Percentiles rank a stretch among this genome's conserved stretches.
These are phyloP conservation scores for Sardina pilchardus DNA, from an alignment of 2,113 vertebrate genomes.

Conservation along the genomic window DNA sequence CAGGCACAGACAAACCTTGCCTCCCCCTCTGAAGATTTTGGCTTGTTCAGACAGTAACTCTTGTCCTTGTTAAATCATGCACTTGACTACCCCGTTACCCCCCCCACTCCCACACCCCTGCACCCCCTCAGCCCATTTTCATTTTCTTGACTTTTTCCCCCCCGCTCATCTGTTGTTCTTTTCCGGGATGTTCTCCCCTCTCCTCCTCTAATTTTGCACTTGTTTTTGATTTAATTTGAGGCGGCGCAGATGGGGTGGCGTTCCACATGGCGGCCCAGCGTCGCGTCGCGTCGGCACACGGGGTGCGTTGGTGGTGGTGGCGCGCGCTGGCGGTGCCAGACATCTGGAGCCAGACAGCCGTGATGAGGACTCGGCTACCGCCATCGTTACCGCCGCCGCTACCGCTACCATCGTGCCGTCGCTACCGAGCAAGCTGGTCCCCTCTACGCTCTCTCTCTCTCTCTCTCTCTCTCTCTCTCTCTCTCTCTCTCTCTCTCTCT, in stretches of 20 bases:
- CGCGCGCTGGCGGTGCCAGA: neutral
- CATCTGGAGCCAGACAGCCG: constrained; percentile 29
- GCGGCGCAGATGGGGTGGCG: constrained; percentile 32
- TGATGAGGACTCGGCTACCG: neutral
- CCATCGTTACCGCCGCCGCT: neutral
- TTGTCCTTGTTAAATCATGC: neutral
- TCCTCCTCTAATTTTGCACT: neutral
- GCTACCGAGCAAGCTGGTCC: neutral
- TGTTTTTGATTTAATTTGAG: constrained; percentile 17
- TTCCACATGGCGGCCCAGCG: constrained; percentile 13
- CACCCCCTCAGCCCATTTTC: neutral
- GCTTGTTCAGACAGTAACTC: neutral
- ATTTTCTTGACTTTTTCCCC: neutral
- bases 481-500: neutral
- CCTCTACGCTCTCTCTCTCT: neutral
- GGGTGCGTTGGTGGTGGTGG: neutral
- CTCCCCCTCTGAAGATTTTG: neutral
- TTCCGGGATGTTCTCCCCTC: neutral
- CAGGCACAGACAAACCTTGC: neutral
- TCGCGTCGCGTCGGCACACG: neutral
- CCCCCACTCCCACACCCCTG: no score
- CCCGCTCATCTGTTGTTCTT: neutral
- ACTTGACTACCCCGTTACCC: neutral
- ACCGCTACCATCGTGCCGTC: neutral
- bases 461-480: neutral